Base-by-base conservation (phyloP, 2,797 vertebrate species). In the Sorex maritimensis region DNA sequence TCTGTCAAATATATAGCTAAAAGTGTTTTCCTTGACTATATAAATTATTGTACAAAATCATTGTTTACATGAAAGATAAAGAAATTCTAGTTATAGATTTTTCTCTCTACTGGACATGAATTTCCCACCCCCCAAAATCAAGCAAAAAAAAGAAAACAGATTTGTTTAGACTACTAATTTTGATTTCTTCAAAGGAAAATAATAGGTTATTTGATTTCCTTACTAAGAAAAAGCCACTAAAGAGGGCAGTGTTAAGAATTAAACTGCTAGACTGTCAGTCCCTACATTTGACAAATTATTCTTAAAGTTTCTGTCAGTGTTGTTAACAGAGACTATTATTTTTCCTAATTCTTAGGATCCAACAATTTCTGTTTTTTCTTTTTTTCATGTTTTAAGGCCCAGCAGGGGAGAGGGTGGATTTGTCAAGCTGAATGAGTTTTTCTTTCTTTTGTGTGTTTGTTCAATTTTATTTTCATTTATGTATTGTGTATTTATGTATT, bases 401-500 rank as follows among this genome's bases (percentile, higher is more conserved):
- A 97, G 97, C 1, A 5, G 93, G 94, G 91, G 84, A 94, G 90
- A 97, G 69, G 98, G 96, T 95, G 82, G 88, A 96, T 98, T 98
- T 28, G 69, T 97, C 97, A 96, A 97, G 88, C 96, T 96, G 95
- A 46, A 68, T 95, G 77, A 46, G 67, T 96, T 98, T 98, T 97
- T 92, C 93, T 85, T 97, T 95, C 83, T 97, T 98, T 97, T 96
- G 96, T 96, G 77, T 92, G 89, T 96, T 97, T 78, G 19, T 97
- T 97, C 93, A 96, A 93, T 97, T 97, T 97, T 96, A 94, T 96
- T 86, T 97, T 97, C 94, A 95, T 97, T 97, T 98, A 94, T 96
- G 97, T 97, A 94, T 88, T 97, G 91, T 95, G 95, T 87, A 87
- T 95, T 52, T 52, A 52, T 52, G 49, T 52, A 52, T 52, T 52